Evolutionary conservation across 2,113 vertebrate species (phyloP).

Genomic region (Microtus oregoni): DNA sequence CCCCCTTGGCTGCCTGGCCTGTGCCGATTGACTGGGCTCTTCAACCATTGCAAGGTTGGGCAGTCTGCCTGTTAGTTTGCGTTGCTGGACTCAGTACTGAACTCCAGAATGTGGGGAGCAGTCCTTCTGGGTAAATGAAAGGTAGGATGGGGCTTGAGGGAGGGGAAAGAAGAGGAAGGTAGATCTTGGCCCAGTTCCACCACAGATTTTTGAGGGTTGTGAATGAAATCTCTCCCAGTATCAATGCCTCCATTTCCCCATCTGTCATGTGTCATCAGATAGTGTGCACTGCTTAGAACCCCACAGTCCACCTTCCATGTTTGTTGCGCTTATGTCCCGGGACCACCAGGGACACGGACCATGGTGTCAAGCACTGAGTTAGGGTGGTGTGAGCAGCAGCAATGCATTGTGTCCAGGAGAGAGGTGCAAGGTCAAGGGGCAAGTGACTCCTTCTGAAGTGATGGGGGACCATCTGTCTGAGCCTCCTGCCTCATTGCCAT

Average conservation of each 20-base stretch:
- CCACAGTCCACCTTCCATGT: accelerated
- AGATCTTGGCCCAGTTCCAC: too few relatives aligned
- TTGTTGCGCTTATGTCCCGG: accelerated
- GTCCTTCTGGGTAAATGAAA: not conserved
- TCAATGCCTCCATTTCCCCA: not conserved
- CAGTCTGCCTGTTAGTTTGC: not conserved
- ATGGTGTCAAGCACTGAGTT: accelerated
- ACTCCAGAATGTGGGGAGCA: accelerated
- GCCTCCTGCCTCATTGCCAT: not conserved
- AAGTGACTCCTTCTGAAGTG: not conserved
- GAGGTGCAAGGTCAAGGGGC: not conserved
- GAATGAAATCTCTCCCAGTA: not conserved
- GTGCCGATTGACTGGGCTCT: not conserved
- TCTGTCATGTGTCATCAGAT: not conserved
- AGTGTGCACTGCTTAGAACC: not conserved
- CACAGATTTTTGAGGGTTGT: too few relatives aligned
- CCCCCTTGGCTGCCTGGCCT: not conserved
- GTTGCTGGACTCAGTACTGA: not conserved
- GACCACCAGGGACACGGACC: not conserved
- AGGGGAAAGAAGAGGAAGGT: accelerated
- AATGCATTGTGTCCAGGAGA: too few relatives aligned
- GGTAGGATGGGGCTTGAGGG: accelerated
- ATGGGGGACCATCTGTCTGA: not conserved
- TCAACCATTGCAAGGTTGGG: not conserved
- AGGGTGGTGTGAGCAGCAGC: not conserved